Evolutionary conservation across 2,888 invertebrate genomes (phyloP).

Genomic region (Stegana nigrithorax): DNA sequence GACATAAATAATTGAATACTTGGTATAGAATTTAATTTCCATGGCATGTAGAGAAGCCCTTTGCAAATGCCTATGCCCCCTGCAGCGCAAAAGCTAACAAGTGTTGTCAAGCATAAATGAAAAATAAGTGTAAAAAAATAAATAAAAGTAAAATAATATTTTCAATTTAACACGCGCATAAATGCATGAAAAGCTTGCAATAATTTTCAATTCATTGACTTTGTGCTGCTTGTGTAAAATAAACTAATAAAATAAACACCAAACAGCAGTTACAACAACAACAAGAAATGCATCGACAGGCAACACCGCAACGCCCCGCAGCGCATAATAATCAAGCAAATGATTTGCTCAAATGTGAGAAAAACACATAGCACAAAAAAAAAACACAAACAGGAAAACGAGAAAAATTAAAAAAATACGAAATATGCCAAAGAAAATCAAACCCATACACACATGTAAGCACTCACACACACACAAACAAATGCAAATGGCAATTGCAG

Average conservation of each 20-base stretch:
- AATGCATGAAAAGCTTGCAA: constrained; percentile 8
- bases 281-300: background rate
- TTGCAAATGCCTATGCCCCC: no score
- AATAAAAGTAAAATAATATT: no score
- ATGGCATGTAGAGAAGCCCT: background rate
- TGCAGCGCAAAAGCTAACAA: no score
- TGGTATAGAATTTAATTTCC: background rate
- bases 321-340: constrained; percentile 11
- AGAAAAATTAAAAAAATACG: background rate
- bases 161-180: no score
- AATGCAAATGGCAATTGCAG: no score
- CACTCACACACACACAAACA: no score
- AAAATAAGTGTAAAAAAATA: no score
- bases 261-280: background rate
- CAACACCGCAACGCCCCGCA: background rate
- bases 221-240: background rate
- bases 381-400: background rate
- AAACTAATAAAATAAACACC: constrained; percentile 2
- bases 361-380: background rate
- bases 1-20: no score
- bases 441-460: no score
- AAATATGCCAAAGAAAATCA: background rate
- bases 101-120: no score
- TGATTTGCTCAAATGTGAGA: constrained; percentile 5
- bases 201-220: constrained; percentile 17